Evolutionary conservation across 2,113 vertebrate species (phyloP).

Genomic region (Cygnus atratus): DNA sequence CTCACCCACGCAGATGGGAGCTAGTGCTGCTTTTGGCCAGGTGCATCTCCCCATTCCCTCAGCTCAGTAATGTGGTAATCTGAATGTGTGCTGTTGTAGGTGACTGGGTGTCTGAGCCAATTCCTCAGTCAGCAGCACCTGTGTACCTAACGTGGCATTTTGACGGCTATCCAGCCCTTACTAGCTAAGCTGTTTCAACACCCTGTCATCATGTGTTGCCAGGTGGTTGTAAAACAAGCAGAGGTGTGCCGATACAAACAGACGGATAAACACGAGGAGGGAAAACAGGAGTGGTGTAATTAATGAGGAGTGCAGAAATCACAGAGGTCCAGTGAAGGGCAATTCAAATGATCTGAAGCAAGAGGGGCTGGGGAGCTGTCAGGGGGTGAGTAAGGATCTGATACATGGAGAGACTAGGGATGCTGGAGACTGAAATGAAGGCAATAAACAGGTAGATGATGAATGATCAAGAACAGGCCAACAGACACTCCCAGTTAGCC

Average conservation of each 20-base stretch:
- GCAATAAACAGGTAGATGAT: conserved; percentile 21
- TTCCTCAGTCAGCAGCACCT: conserved; percentile 57
- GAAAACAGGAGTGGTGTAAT: neutral
- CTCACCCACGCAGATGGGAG: neutral
- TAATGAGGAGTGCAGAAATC: neutral
- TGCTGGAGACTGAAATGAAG: neutral
- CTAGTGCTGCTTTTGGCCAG: neutral
- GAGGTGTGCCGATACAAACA: conserved; percentile 35
- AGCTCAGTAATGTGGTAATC: neutral
- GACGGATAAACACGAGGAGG: neutral
- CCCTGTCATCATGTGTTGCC: conserved; percentile 46
- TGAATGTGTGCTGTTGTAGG: neutral
- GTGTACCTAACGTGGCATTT: conserved; percentile 55
- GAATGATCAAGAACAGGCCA: neutral
- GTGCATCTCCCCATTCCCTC: neutral
- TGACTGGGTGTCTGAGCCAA: conserved; percentile 59
- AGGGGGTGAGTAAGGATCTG: neutral
- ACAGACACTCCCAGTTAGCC: neutral
- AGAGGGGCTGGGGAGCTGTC: neutral
- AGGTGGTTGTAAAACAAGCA: conserved; percentile 62
- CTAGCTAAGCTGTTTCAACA: conserved; percentile 54
- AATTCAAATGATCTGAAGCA: neutral
- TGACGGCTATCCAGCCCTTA: conserved; percentile 32
- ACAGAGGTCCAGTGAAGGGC: neutral
- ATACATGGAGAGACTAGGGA: neutral